These are phyloP conservation scores for Lasioglossum morio DNA, from an alignment of 2,888 invertebrate species.

Conservation along the genomic window DNA sequence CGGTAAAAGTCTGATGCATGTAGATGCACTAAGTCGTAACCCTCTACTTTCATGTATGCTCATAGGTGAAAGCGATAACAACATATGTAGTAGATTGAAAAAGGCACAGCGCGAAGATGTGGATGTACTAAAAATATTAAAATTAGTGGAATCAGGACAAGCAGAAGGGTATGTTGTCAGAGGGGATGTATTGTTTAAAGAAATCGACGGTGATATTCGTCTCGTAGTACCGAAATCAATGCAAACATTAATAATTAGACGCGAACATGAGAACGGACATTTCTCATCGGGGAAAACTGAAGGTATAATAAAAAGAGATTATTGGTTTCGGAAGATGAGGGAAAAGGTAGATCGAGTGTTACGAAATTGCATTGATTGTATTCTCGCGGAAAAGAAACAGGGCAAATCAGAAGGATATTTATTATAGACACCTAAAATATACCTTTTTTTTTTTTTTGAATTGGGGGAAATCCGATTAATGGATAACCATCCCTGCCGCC, in stretches of 20 bases:
- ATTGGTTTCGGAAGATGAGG: too few relatives aligned
- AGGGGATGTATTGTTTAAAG: conserved; percentile 12
- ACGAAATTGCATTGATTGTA: too few relatives aligned
- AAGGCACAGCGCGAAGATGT: not conserved
- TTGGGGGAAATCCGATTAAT: too few relatives aligned
- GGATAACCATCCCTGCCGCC: too few relatives aligned
- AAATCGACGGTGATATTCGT: not conserved
- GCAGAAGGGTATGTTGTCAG: not conserved
- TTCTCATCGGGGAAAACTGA: not conserved
- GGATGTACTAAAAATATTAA: not conserved
- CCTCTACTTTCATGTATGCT: not conserved
- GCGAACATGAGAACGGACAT: not conserved
- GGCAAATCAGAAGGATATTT: too few relatives aligned
- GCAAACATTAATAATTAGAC: conserved; percentile 2
- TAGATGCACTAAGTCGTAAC: not conserved
- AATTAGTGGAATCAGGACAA: not conserved
- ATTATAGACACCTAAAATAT: too few relatives aligned
- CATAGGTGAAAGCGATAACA: not conserved
- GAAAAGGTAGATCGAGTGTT: too few relatives aligned
- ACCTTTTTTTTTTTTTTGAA: too few relatives aligned
- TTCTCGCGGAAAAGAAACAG: too few relatives aligned
- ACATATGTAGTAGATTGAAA: not conserved
- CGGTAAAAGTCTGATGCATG: not conserved
- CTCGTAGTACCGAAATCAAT: not conserved
- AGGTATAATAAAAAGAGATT: not conserved